Evolutionary conservation across 2,888 invertebrate species (phyloP).

Genomic region (Hanleya hanleyi): DNA sequence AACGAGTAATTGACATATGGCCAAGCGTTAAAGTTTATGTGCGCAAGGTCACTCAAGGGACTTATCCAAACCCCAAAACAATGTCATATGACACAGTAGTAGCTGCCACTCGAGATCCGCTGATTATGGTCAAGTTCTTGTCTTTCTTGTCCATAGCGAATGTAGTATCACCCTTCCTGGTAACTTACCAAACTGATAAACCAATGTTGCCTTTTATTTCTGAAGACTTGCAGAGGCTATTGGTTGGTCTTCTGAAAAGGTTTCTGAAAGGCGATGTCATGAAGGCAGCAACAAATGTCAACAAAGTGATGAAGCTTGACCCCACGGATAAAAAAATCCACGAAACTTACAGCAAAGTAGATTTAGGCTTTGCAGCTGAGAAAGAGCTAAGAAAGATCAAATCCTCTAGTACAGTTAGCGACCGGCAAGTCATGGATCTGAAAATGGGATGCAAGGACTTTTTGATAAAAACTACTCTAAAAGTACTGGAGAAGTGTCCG

Average conservation of each 20-base stretch:
- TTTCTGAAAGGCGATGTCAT: neutral
- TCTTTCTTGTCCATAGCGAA: neutral
- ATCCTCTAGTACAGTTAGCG: neutral
- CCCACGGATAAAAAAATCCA: neutral
- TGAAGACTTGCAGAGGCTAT: neutral
- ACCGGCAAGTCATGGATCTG: neutral
- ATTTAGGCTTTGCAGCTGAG: neutral
- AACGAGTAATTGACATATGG: neutral
- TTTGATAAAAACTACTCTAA: neutral
- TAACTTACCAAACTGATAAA: conserved; percentile 8
- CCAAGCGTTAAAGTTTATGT: neutral
- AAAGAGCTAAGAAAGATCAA: neutral
- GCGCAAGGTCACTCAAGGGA: neutral
- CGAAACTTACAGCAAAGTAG: neutral
- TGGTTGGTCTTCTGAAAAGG: neutral
- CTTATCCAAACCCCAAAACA: neutral
- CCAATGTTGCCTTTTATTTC: conserved; percentile 5
- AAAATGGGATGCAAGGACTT: neutral
- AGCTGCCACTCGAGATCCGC: neutral
- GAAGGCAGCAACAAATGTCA: neutral
- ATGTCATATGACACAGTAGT: neutral
- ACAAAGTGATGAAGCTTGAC: neutral
- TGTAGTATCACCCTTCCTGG: neutral
- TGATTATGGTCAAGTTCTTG: neutral
- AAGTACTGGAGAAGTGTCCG: neutral